Conservation (phyloP, 1,140 invertebrate genomes). For the Drosophila bifasciata region DNA sequence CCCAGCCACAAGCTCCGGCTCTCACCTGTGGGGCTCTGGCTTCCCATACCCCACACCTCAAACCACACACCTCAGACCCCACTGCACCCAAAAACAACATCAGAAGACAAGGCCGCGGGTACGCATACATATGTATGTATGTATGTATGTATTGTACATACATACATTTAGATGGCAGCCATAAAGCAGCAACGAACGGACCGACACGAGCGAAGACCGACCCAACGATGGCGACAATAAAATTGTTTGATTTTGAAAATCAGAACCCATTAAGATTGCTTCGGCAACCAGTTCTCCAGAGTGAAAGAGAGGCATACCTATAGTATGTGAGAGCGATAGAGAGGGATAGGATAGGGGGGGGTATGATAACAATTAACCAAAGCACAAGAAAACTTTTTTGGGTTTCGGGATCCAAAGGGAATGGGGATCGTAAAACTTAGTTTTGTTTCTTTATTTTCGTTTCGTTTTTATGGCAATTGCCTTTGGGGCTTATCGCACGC, state of each 20-base stretch:
- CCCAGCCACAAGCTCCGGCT: neutral
- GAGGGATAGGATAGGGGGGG: neutral
- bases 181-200: slow-evolving; percentile 42
- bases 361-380: slow-evolving; percentile 1
- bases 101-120: slow-evolving; percentile 38
- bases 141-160: too few species aligned
- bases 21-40: too few species aligned
- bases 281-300: slow-evolving; percentile 22
- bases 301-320: neutral
- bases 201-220: neutral
- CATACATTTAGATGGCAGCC: slow-evolving; percentile 43
- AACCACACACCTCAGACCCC: too few species aligned
- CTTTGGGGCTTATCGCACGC: slow-evolving; percentile 28
- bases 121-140: neutral
- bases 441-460: neutral
- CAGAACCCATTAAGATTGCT: slow-evolving; percentile 72
- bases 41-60: too few species aligned
- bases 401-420: slow-evolving; percentile 10
- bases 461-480: slow-evolving; percentile 36
- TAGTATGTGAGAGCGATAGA: neutral
- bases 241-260: slow-evolving; percentile 76
- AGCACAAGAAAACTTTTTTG: slow-evolving; percentile 3
- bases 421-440: slow-evolving; percentile 28
- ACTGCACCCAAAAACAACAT: slow-evolving; percentile 15
- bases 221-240: slow-evolving; percentile 59